phyloP scores from a whole-genome alignment of 30 jellyfish, hydroid and myxozoan genomes.

The Morbakka virulenta region DNA sequence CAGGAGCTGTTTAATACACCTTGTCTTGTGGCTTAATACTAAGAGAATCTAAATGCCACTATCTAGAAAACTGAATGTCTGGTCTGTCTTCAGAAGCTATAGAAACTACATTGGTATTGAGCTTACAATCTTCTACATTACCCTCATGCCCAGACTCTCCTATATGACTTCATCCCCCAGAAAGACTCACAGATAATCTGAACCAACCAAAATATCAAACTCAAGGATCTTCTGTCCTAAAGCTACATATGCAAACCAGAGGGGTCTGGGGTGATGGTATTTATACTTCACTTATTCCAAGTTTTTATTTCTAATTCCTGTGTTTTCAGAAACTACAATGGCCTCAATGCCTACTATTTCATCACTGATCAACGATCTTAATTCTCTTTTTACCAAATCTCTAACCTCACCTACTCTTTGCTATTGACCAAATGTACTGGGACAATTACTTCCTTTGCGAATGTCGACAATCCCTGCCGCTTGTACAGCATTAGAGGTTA shows the following conservation, averaged over 20 bases:
- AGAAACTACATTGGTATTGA: not conserved
- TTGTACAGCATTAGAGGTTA: conserved; percentile 11
- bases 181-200: not conserved
- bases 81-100: not conserved
- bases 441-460: not conserved
- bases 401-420: too few relatives aligned
- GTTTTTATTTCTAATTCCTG: not conserved
- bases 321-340: not conserved
- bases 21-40: not conserved
- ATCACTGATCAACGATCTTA: not conserved
- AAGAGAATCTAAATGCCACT: not conserved
- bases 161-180: not conserved
- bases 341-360: not conserved
- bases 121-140: not conserved
- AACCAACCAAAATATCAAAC: not conserved
- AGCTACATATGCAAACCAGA: not conserved
- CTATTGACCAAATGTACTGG: conserved; percentile 29
- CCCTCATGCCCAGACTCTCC: not conserved
- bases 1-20: not conserved
- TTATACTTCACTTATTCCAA: not conserved
- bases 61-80: not conserved
- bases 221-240: not conserved
- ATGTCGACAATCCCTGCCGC: not conserved
- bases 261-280: not conserved
- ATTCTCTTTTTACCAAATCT: not conserved